Percentiles rank a stretch among this genome's conserved stretches.
phyloP scores from a whole-genome alignment of 2,113 vertebrate genomes.

The Leptobrachium ailaonicum region DNA sequence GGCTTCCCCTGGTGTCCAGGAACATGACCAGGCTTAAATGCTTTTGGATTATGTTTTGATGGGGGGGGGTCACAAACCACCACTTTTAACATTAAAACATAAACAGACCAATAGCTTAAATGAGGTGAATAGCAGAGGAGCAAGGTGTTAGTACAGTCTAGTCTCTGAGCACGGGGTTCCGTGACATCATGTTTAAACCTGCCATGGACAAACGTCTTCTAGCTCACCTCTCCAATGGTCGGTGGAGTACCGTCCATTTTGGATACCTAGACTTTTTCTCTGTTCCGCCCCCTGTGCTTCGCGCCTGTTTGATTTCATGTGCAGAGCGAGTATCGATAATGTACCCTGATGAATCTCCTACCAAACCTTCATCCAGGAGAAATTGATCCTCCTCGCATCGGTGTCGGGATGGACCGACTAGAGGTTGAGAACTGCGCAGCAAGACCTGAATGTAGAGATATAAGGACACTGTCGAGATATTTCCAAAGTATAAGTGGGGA shows the following conservation, averaged over 20 bases:
- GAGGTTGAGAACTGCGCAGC: constrained; percentile 79
- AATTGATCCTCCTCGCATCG: constrained; percentile 75
- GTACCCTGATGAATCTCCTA: constrained; percentile 61
- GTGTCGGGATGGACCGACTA: constrained; percentile 75
- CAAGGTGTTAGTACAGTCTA: not conserved
- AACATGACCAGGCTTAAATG: too few relatives aligned
- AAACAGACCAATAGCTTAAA: too few relatives aligned
- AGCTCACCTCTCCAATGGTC: constrained; percentile 76
- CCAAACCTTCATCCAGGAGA: constrained; percentile 61
- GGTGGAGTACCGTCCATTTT: constrained; percentile 74
- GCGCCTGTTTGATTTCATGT: constrained; percentile 78
- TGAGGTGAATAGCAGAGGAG: too few relatives aligned
- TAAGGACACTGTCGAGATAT: too few relatives aligned
- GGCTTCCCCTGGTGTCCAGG: too few relatives aligned
- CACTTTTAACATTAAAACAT: too few relatives aligned
- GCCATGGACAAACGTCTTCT: not conserved
- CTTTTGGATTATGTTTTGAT: too few relatives aligned
- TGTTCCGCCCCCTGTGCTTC: constrained; percentile 71
- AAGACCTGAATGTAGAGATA: constrained; percentile 64
- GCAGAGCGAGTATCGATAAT: constrained; percentile 75
- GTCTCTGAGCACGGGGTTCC: too few relatives aligned
- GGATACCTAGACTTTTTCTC: constrained; percentile 76
- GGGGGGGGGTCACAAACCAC: too few relatives aligned
- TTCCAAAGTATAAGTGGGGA: too few relatives aligned
- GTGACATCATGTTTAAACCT: not conserved